phyloP scores from a whole-genome alignment of 2,113 vertebrate species.

The cat (Felis catus) region DNA sequence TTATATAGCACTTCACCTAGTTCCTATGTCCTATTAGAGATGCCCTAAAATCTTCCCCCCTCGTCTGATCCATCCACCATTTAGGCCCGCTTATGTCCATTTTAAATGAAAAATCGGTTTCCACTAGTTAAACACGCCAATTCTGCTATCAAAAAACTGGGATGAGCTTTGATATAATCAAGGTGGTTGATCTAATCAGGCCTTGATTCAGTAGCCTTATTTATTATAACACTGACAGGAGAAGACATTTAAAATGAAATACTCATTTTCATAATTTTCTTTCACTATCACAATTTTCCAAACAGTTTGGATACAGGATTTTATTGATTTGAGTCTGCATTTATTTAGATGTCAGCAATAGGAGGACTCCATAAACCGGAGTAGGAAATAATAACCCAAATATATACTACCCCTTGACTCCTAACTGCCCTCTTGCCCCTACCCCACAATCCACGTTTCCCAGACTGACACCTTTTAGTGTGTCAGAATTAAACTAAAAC shows the following conservation, averaged over 20 bases:
- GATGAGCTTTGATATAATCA: background rate
- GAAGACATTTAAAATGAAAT: constrained; percentile 22
- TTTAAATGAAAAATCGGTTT: constrained; percentile 68
- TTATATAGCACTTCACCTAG: background rate
- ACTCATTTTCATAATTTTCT: background rate
- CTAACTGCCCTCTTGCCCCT: background rate
- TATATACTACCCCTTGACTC: background rate
- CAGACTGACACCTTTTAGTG: background rate
- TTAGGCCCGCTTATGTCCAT: constrained; percentile 27
- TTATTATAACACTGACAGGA: background rate
- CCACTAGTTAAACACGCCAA: constrained; percentile 11
- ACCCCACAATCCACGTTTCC: background rate
- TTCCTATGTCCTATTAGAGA: background rate
- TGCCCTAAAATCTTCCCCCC: background rate
- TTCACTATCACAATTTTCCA: background rate
- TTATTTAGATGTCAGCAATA: background rate
- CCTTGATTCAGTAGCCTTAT: background rate
- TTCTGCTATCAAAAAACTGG: background rate
- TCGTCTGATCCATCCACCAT: constrained; percentile 31
- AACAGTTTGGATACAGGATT: background rate
- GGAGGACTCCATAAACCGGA: background rate
- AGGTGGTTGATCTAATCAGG: background rate
- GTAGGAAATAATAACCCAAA: background rate
- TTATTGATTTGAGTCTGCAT: background rate
- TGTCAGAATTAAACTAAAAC: constrained; percentile 1